These are phyloP conservation scores for Otus sunia DNA, from an alignment of 2,113 vertebrate genomes.

Conservation along the genomic window DNA sequence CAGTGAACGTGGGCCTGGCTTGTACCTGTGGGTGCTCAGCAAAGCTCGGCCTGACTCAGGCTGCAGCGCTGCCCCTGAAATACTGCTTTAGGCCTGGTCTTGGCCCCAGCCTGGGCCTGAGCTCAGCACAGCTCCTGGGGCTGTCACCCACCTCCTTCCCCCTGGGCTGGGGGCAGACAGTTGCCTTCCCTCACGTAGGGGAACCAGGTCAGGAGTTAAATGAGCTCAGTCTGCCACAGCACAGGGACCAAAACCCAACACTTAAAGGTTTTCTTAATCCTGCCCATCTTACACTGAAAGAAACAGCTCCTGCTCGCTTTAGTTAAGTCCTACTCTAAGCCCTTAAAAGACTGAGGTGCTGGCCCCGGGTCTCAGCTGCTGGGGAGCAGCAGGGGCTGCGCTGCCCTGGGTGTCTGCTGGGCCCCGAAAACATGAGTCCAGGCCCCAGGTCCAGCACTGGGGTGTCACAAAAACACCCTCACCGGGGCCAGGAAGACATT, in stretches of 20 bases:
- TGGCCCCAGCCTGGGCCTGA: too few relatives aligned
- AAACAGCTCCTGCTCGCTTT: not conserved
- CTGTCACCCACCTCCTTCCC: not conserved
- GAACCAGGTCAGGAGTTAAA: not conserved
- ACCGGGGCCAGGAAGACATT: accelerated
- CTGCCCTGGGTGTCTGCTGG: too few relatives aligned
- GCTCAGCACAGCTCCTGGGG: too few relatives aligned
- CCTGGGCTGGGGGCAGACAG: too few relatives aligned
- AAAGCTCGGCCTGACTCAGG: not conserved
- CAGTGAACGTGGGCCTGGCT: accelerated
- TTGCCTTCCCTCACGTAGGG: accelerated
- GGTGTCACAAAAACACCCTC: not conserved
- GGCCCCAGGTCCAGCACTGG: too few relatives aligned
- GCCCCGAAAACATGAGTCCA: too few relatives aligned
- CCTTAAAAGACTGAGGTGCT: not conserved
- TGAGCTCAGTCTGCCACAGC: not conserved
- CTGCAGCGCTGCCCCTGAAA: too few relatives aligned
- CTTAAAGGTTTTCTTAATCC: accelerated
- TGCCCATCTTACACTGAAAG: accelerated
- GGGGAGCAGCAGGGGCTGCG: too few relatives aligned
- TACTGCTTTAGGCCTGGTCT: not conserved
- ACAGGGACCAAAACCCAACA: too few relatives aligned
- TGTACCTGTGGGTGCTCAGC: not conserved
- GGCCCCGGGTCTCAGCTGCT: not conserved
- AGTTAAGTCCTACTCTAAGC: not conserved